Base-by-base conservation (phyloP, 2,888 invertebrate species). In the Lamproptera curius region DNA sequence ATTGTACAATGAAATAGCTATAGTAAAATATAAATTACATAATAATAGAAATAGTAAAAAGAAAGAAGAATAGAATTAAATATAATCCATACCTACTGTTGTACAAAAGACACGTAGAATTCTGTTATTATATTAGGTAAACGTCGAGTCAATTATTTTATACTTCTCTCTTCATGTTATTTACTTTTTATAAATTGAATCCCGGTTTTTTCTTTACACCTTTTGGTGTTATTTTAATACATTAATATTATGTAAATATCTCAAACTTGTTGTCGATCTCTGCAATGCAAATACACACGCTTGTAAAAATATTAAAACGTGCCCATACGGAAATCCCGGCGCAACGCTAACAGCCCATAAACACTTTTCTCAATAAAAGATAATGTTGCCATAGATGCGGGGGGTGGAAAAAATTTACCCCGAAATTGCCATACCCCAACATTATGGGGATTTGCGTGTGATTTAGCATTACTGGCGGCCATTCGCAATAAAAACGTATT, bases 401-500 rank as follows among this genome's bases (percentile, higher is more conserved):
- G 11, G 2, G 31, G n/a, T 2, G 63, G 65, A 69, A 69, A 67
- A 62, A 61, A 53, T 33, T 46, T 67, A 61, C 62, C 65, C 57
- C 57, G 61, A 66, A 68, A 64, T 63, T 63, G 62, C 57, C 62
- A 42, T 26, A 33, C 63, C 64, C 69, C 69, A 63, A 65, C 62
- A 74, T 73, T 70, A 68, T 50, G 54, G 68, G 79, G 79, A 73
- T 78, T 82, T 79, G 64, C 61, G 49, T 57, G 71, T 79, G 80
- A 82, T 82, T 77, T 82, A 79, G 67, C 75, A 76, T 79, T 81
- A 80, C 75, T 70, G 63, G 66, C 57, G 51, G 63, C 75, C 72
- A 70, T 79, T 77, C 71, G 80, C 82, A 79, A 81, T 82, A 82
- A 81, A 78, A 79, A 68, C 68, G 73, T 73, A 76, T 71, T 70